Conservation (phyloP, 2,797 vertebrate genomes). For the Scarus forsteni region DNA sequence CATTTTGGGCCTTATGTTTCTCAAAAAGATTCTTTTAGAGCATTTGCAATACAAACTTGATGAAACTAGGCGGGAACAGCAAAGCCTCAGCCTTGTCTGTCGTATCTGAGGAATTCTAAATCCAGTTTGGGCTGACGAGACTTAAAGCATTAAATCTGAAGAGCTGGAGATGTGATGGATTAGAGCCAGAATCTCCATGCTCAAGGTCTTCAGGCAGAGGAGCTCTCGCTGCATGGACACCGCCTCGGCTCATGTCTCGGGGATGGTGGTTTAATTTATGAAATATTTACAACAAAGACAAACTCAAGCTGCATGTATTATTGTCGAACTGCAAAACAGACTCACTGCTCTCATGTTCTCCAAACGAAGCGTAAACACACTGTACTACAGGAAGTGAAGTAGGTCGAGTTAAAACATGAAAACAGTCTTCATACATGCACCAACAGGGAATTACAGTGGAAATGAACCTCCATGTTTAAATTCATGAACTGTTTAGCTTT, state of each 20-base stretch:
- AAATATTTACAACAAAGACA: slow-evolving; percentile 9
- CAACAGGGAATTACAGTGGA: slow-evolving; percentile 1
- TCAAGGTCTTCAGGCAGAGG: slow-evolving; percentile 16
- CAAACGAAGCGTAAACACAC: not conserved
- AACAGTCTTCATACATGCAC: not conserved
- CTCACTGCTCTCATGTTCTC: not conserved
- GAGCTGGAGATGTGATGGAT: slow-evolving; percentile 9
- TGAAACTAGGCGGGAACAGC: slow-evolving; percentile 2
- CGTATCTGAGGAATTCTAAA: slow-evolving; percentile 2
- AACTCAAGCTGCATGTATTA: slow-evolving; percentile 13
- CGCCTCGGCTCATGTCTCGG: slow-evolving; percentile 6
- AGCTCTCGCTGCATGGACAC: not conserved
- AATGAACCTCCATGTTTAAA: not conserved
- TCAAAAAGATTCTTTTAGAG: not conserved
- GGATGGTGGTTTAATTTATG: slow-evolving; percentile 10
- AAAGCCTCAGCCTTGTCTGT: not conserved
- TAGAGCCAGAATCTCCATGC: slow-evolving; percentile 15
- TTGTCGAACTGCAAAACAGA: not conserved
- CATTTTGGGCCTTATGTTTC: too few species aligned
- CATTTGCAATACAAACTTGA: not conserved
- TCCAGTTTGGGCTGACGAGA: slow-evolving; percentile 1
- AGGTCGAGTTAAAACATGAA: not conserved
- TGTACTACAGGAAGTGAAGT: not conserved
- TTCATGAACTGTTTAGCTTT: not conserved
- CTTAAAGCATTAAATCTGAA: not conserved